Conservation (phyloP, 1,140 invertebrate genomes). For the Penaeus indicus region DNA sequence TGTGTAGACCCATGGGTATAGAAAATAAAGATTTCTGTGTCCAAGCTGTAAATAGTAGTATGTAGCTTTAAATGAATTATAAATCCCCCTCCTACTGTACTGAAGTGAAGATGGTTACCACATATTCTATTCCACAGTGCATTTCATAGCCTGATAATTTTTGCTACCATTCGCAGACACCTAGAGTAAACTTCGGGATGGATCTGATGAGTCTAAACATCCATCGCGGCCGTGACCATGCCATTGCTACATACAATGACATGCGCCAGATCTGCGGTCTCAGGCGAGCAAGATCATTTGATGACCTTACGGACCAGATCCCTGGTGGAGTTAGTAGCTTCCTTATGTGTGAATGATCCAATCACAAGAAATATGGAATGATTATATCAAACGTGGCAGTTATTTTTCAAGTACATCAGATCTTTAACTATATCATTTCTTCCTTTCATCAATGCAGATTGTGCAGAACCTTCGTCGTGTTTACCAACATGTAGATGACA, state of each 20-base stretch:
- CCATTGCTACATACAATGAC: conserved; percentile 67
- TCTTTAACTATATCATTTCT: not conserved
- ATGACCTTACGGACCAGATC: conserved; percentile 46
- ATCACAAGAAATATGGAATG: too few relatives aligned
- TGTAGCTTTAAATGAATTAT: too few relatives aligned
- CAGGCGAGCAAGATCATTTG: conserved; percentile 36
- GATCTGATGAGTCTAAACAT: conserved; percentile 60
- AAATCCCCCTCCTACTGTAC: too few relatives aligned
- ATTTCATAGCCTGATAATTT: too few relatives aligned
- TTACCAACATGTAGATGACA: conserved; percentile 79
- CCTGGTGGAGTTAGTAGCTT: too few relatives aligned
- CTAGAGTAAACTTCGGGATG: conserved; percentile 44
- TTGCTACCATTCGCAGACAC: conserved; percentile 11
- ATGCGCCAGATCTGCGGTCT: conserved; percentile 68
- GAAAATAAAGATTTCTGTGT: too few relatives aligned
- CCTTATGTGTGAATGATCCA: too few relatives aligned
- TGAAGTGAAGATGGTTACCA: too few relatives aligned
- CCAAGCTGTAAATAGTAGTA: too few relatives aligned
- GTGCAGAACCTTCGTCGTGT: conserved; percentile 73
- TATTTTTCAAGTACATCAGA: not conserved
- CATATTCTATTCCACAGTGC: too few relatives aligned
- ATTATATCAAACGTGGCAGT: too few relatives aligned
- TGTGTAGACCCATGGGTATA: too few relatives aligned
- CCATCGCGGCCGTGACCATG: conserved; percentile 68
- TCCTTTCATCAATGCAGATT: conserved; percentile 3